Percentiles rank a stretch among this genome's conserved stretches.
Conservation (phyloP, 2,113 vertebrate species). For the Scytalopus superciliaris region DNA sequence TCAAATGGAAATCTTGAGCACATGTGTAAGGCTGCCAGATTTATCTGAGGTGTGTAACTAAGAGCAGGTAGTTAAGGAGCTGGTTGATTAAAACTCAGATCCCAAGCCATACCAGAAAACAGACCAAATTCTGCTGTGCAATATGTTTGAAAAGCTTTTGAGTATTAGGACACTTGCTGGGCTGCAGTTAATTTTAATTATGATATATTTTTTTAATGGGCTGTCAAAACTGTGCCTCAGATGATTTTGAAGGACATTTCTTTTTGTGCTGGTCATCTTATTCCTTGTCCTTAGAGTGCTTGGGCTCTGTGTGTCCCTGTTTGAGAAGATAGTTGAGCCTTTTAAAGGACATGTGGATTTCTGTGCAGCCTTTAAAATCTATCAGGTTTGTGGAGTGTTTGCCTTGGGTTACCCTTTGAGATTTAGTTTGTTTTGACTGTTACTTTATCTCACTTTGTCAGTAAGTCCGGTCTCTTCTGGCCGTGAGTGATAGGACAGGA, state of each 20-base stretch:
- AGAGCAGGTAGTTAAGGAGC: not conserved
- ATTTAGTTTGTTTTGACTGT: conserved; percentile 52
- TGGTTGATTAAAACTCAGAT: not conserved
- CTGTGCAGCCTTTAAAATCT: not conserved
- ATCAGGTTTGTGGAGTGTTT: not conserved
- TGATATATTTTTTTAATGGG: not conserved
- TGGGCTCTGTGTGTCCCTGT: not conserved
- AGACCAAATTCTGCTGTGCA: not conserved
- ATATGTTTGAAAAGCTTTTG: not conserved
- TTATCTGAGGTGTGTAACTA: not conserved
- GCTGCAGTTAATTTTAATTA: not conserved
- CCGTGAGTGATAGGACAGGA: not conserved
- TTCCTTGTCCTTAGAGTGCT: not conserved
- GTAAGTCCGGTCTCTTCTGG: not conserved
- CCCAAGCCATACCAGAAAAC: not conserved
- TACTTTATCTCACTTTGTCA: conserved; percentile 9
- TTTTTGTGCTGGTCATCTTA: not conserved
- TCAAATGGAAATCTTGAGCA: not conserved
- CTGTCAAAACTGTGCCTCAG: not conserved
- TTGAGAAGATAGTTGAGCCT: not conserved
- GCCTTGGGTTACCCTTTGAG: not conserved
- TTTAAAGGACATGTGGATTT: not conserved
- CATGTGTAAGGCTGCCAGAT: not conserved
- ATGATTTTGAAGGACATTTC: not conserved
- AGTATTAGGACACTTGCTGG: not conserved